Conservation (phyloP, 1,140 invertebrate species). For the Portunus trituberculatus region DNA sequence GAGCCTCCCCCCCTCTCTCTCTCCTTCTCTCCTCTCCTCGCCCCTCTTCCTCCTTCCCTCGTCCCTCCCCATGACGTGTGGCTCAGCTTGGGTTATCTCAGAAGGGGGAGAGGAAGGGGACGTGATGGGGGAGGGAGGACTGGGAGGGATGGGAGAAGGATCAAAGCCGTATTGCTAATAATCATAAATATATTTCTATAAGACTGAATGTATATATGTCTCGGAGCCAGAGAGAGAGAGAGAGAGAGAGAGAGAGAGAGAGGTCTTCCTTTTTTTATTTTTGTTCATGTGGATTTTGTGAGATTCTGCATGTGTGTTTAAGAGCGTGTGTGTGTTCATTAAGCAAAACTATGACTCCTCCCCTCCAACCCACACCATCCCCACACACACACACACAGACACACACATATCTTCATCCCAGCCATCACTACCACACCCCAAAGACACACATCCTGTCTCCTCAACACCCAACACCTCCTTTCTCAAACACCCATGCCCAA, state of each 20-base stretch:
- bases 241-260: conserved; percentile 32
- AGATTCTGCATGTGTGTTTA: background rate
- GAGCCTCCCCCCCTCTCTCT: background rate
- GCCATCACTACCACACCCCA: background rate
- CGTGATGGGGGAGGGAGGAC: background rate
- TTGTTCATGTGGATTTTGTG: no score
- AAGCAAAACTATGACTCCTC: no score
- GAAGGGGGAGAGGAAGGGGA: background rate
- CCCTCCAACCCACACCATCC: conserved; percentile 8
- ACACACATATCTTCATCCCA: background rate
- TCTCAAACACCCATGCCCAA: no score
- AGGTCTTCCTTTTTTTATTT: background rate
- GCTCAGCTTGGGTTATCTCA: conserved; percentile 9
- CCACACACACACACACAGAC: conserved; percentile 27
- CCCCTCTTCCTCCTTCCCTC: background rate
- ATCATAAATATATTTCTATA: conserved; percentile 38
- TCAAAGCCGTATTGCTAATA: background rate
- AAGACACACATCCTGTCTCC: background rate
- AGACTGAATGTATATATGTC: background rate
- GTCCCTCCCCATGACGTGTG: background rate
- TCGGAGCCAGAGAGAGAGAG: conserved; percentile 25
- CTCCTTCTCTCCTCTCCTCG: background rate
- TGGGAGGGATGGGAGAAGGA: background rate
- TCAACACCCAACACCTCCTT: no score
- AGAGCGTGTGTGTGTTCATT: background rate